Conservation (phyloP, 2,888 invertebrate genomes). For the Dendrolimus pini region DNA sequence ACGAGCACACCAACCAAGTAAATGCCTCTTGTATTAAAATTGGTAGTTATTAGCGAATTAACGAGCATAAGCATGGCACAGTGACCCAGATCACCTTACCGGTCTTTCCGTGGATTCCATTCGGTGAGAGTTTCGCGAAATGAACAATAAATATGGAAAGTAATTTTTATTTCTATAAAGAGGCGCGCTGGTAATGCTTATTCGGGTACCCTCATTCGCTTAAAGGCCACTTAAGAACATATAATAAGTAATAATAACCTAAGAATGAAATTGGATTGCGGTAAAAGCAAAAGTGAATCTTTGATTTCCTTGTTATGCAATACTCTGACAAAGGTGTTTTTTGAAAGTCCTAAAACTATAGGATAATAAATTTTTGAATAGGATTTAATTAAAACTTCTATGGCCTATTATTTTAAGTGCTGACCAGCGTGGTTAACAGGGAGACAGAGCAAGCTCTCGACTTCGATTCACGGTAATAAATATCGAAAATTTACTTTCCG, state of each 20-base stretch:
- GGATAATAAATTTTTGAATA: no score
- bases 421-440: no score
- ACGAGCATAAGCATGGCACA: constrained; percentile 37
- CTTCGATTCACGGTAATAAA: no score
- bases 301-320: not conserved
- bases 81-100: constrained; percentile 37
- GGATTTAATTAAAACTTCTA: no score
- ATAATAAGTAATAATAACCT: not conserved
- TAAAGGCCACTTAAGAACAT: not conserved
- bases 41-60: constrained; percentile 28
- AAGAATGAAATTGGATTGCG: not conserved
- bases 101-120: constrained; percentile 29
- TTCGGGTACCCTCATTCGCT: constrained; percentile 26
- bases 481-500: no score
- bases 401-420: no score
- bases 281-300: not conserved
- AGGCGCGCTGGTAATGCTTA: constrained; percentile 31
- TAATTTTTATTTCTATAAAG: constrained; percentile 18
- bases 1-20: no score
- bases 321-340: not conserved
- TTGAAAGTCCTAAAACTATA: no score
- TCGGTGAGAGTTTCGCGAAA: constrained; percentile 51
- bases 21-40: not conserved
- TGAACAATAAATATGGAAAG: constrained; percentile 60
- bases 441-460: no score